Evolutionary conservation across 1,140 invertebrate genomes (phyloP), one percentile per base, ranked within the genome.

Genomic region (Hyles euphorbiae): DNA sequence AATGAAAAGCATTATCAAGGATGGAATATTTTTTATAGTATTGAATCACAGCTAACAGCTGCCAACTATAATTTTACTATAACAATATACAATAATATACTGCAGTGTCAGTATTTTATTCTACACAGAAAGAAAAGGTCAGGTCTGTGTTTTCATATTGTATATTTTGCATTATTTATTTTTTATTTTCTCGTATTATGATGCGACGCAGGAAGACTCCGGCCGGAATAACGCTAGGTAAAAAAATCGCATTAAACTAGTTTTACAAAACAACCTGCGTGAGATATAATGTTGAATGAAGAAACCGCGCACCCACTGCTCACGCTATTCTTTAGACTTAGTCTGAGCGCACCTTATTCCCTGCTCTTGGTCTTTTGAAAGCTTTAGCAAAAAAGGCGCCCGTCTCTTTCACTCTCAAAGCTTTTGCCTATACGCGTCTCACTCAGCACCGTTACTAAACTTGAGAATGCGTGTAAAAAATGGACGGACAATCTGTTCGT

Each of bases 391-490:
- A 79, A 81, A 78, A 71, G 56, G 56, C 56, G 44, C 7, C 59
- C 32, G 54, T 79, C 80, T 66, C 71, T 22, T 49, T 77, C 67
- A 22, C 63, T 60, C 68, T 44, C 33, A 53, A 36, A n/a, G 49
- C 36, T 34, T 45, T n/a, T 48, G 46, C 50, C 33, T 67, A 60
- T 57, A 53, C 22, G 57, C 64, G 9, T 74, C 61, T 72, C 66
- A 58, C 52, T 72, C 51, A 56, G 53, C 63, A 77, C 73, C 80
- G 74, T 78, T 72, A 79, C 76, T 70, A 77, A 82, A 76, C 60
- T 65, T 52, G 70, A 76, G 74, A 83, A 83, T 83, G 76, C 78
- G 71, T 69, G 67, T 73, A 80, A 82, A 82, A 82, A 81, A 74
- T 63, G 53, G 51, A 64, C 60, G 49, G 59, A 63, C 65, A 64